Evolutionary conservation across 1,140 invertebrate species (phyloP).

Genomic region (Procambarus virginalis): DNA sequence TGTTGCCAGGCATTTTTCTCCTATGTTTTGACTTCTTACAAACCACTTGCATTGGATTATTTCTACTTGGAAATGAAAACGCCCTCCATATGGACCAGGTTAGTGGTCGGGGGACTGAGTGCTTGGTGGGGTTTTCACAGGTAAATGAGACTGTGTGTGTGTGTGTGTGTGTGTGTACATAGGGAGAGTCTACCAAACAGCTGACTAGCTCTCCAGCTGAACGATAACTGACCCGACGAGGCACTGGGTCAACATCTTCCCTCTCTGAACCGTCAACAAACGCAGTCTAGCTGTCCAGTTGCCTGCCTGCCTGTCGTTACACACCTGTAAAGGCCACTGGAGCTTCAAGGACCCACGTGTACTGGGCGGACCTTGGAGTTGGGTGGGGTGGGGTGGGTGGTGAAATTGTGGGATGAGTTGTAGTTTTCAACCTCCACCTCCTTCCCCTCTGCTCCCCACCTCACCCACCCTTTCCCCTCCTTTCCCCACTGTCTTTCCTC

Average conservation of each 20-base stretch:
- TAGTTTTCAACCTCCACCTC: neutral
- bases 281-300: too few species aligned
- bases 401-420: too few species aligned
- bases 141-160: constrained; percentile 6
- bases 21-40: constrained; percentile 30
- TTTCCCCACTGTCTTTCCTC: neutral
- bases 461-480: neutral
- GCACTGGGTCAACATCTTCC: neutral
- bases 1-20: constrained; percentile 16
- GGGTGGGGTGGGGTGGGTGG: neutral
- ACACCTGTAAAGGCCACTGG: neutral
- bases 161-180: constrained; percentile 23
- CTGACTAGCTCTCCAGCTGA: constrained; percentile 42
- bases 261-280: neutral
- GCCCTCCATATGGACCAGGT: constrained; percentile 38
- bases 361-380: neutral
- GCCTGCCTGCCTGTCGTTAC: neutral
- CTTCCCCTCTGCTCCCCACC: too few species aligned
- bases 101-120: neutral
- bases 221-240: constrained; percentile 29
- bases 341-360: neutral
- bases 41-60: constrained; percentile 3
- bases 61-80: constrained; percentile 19
- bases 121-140: neutral
- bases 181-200: constrained; percentile 30